Evolutionary conservation across 2,797 vertebrate genomes (phyloP), one percentile per base, ranked within the genome.

Genomic region (Galaxias olidus): DNA sequence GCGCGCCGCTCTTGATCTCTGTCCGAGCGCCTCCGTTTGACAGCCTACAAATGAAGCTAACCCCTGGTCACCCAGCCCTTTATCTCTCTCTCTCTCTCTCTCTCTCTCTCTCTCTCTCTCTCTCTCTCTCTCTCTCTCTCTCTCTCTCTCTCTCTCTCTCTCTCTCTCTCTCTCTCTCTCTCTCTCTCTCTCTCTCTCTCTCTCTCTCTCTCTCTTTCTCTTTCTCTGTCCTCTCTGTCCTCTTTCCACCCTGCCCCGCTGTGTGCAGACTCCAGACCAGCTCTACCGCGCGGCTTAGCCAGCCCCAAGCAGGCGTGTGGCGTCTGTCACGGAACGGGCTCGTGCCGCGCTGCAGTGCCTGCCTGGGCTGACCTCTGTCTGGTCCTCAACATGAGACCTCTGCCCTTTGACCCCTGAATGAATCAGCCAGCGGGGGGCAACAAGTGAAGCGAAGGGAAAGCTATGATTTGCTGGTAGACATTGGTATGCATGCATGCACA

Each of bases 41-140:
- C 84, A 85, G 83, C 77, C 73, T 77, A 89, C 87, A 91, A 87
- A 90, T 90, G 78, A 88, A 80, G 74, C 73, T 82, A 81, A 89
- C 87, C 84, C 73, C 72, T 75, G 66, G 72, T 82, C 83, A 81
- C 78, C 72, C 81, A 76, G 59, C 73, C 53, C 53, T 52, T 41
- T 14, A 2, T 30, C 30, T 30, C 30, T 30, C 30, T 30, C 30
- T 2, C 30, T 30, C 30, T 30, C 30, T 30, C 30, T 2, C 73
- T 50, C 53, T 52, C 40, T 14, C 30, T 30, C 30, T 30, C 30
- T 30, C 30, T 30, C 30, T 2, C 73, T 50, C 53, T 52, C 40
- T 14, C 30, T 30, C 30, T 30, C 30, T 30, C 30, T 30, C 30
- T 2, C 73, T 50, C 53, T 52, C 40, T 14, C 30, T 30, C 30